Conservation (phyloP, 2,797 vertebrate species). For the Brotula barbata region DNA sequence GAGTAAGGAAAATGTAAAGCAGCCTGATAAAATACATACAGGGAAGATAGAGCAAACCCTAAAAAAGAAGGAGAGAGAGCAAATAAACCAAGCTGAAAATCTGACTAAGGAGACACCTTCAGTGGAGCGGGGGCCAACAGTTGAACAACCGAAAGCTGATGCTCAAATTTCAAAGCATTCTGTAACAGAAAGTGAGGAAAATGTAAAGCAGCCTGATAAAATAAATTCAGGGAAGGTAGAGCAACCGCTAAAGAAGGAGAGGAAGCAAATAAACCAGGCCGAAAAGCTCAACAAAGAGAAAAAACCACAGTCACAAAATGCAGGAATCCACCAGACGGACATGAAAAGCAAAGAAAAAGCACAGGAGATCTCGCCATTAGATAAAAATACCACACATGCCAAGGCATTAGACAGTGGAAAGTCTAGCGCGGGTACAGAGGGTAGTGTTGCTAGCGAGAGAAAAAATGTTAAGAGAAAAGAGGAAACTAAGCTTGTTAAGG, state of each 20-base stretch:
- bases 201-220: conserved; percentile 8
- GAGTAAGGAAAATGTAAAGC: too few relatives aligned
- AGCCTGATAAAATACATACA: too few relatives aligned
- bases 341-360: conserved; percentile 28
- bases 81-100: too few relatives aligned
- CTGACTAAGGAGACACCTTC: too few relatives aligned
- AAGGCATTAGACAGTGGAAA: conserved; percentile 11
- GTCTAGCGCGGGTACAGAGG: conserved; percentile 15
- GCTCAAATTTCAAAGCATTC: conserved; percentile 7
- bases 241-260: conserved; percentile 18
- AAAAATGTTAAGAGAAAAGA: conserved; percentile 25
- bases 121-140: conserved; percentile 14
- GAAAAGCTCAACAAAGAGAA: conserved; percentile 6
- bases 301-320: conserved; percentile 5
- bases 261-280: conserved; percentile 11
- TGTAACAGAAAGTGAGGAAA: conserved; percentile 31
- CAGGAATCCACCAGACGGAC: conserved; percentile 16
- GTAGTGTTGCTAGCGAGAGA: conserved; percentile 11
- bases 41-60: too few relatives aligned
- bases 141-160: conserved; percentile 19
- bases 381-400: conserved; percentile 27
- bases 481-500: conserved; percentile 6
- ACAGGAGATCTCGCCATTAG: conserved; percentile 3
- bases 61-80: too few relatives aligned
- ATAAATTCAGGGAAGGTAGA: conserved; percentile 19